Evolutionary conservation across 2,888 invertebrate genomes (phyloP).

Genomic region (Heliconius hortense): DNA sequence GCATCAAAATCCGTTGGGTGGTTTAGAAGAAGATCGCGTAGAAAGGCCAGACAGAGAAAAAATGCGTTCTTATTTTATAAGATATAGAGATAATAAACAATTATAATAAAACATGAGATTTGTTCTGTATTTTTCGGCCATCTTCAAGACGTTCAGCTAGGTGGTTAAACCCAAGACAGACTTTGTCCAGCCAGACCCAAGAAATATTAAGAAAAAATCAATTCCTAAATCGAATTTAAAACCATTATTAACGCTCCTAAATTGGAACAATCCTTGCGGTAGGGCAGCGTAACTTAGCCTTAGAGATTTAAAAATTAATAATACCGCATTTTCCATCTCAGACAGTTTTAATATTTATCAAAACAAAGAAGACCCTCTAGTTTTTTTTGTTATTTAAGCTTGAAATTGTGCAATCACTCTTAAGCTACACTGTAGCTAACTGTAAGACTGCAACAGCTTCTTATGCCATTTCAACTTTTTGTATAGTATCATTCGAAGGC

Average conservation of each 20-base stretch:
- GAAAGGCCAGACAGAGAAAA: no score
- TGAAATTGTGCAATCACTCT: neutral
- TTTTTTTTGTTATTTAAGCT: neutral
- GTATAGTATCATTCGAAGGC: conserved; percentile 1
- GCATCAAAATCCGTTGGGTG: no score
- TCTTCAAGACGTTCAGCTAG: neutral
- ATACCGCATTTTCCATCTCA: neutral
- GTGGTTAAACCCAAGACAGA: neutral
- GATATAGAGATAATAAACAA: no score
- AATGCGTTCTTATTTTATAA: no score
- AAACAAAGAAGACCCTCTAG: neutral
- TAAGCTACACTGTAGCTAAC: neutral
- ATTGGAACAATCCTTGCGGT: neutral
- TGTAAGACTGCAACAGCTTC: conserved; percentile 2
- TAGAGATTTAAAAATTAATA: no score
- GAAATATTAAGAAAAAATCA: neutral
- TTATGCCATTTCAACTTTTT: conserved; percentile 16
- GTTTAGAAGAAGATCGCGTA: no score
- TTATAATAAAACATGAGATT: no score
- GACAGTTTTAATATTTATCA: neutral
- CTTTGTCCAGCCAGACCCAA: neutral
- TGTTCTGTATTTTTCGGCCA: no score
- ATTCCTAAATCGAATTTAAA: no score
- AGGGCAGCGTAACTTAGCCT: neutral
- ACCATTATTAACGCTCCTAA: neutral